phyloP scores from a whole-genome alignment of 2,797 vertebrate genomes.

The Neomorphus geoffroyi region DNA sequence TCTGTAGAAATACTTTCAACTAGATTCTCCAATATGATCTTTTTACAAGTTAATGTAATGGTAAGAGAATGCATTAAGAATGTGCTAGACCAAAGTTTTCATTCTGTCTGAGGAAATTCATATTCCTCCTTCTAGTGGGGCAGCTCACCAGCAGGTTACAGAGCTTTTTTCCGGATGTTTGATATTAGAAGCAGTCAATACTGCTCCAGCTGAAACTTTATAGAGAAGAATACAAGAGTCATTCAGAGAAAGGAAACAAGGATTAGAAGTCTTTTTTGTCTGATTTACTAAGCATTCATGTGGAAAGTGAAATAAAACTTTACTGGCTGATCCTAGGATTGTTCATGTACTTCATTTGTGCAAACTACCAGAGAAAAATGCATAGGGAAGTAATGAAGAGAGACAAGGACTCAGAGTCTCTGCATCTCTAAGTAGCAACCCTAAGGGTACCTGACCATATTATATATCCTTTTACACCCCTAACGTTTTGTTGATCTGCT shows the following conservation, averaged over 20 bases:
- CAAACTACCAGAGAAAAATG: background rate
- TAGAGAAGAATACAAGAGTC: background rate
- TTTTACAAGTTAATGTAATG: background rate
- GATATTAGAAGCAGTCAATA: background rate
- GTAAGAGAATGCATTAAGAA: background rate
- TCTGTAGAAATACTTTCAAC: background rate
- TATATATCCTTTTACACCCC: background rate
- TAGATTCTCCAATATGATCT: background rate
- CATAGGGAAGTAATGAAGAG: background rate
- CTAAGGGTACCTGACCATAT: background rate
- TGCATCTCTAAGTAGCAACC: background rate
- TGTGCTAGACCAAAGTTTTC: background rate
- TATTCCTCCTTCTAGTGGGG: background rate
- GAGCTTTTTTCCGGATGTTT: background rate
- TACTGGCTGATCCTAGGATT: background rate
- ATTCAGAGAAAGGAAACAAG: background rate
- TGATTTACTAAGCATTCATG: background rate
- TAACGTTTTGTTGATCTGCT: background rate
- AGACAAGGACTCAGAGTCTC: background rate
- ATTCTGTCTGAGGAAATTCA: background rate
- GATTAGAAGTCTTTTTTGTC: background rate
- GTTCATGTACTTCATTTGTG: background rate
- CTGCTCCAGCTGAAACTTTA: background rate
- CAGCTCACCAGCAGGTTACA: background rate
- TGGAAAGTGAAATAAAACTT: background rate